Base-by-base conservation (phyloP, 2,888 invertebrate genomes). In the Zhuqinia jingwanae region DNA sequence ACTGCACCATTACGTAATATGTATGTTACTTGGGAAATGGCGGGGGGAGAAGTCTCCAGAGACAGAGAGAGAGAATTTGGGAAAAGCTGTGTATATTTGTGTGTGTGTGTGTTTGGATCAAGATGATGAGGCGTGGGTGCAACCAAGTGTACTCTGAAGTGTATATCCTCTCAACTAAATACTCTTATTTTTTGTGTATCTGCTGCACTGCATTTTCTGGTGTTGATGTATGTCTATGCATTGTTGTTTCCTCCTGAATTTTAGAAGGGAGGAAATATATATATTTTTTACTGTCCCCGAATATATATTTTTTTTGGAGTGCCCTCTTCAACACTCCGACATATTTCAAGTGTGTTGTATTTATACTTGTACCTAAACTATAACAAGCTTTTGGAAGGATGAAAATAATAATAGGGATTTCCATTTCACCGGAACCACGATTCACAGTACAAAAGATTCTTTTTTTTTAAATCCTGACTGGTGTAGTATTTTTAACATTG, bases 81-180 rank as follows among this genome's bases (percentile, higher is more conserved):
- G 36, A 36, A 36, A 36, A 36, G 36, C 36, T 36, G 36, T 36
- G 36, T 36, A 8, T 36, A 8, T 3, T 6, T 36, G 36, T n/a
- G n/a, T n/a, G n/a, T n/a, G n/a, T n/a, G 36, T 36, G 36, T 36
- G 36, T 3, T 6, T 36, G 36, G 36, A 63, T 63, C 8, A 20
- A 10, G 50, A 45, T 73, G 75, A 75, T 75, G 75, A 84, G 76
- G 83, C 83, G 76, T 84, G 83, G 83, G 83, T 84, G 83, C 83
- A 84, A 63, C 83, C 83, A 84, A 65, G 65, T 65, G 36, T 63
- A 53, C 45, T 80, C 79, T 36, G 36, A 36, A 27, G 56, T 6
- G 30, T 53, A 53, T 42, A 75, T 63, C 60, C 45, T 27, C 60
- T 58, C 76, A 27, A 63, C 60, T 47, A 79, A 65, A 79, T 65